Conservation (phyloP, 2,888 invertebrate species). For the Brachypterus glaber region DNA sequence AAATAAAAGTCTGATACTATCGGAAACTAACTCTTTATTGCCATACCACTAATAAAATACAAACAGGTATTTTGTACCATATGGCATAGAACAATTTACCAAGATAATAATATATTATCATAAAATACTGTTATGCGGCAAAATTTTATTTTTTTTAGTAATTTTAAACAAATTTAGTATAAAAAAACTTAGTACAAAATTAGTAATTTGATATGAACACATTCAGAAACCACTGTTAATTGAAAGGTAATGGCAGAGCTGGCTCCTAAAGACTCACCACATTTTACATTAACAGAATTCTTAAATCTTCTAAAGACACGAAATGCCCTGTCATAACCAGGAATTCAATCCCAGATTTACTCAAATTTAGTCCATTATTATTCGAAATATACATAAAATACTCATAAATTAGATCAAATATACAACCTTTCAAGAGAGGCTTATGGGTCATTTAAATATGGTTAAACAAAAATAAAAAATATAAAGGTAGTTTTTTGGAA, state of each 20-base stretch:
- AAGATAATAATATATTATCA: constrained; percentile 8
- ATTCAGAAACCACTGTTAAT: constrained; percentile 35
- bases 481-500: too few relatives aligned
- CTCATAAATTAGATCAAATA: too few relatives aligned
- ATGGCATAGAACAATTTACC: constrained; percentile 22
- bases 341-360: not conserved
- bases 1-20: too few relatives aligned
- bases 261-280: constrained; percentile 35
- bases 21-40: constrained; percentile 44
- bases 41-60: constrained; percentile 38
- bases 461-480: too few relatives aligned
- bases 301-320: constrained; percentile 25
- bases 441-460: too few relatives aligned
- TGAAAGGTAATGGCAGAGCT: constrained; percentile 39
- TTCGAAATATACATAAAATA: too few relatives aligned
- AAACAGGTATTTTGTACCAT: constrained; percentile 37
- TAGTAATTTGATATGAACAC: constrained; percentile 37
- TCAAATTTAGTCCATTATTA: not conserved
- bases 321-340: too few relatives aligned
- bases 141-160: constrained; percentile 24
- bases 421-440: too few relatives aligned
- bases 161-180: constrained; percentile 23
- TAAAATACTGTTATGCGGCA: constrained; percentile 31
- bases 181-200: constrained; percentile 34
- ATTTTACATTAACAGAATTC: constrained; percentile 31